phyloP scores from a whole-genome alignment of 2,888 invertebrate genomes.

The Cephus rjabovi region DNA sequence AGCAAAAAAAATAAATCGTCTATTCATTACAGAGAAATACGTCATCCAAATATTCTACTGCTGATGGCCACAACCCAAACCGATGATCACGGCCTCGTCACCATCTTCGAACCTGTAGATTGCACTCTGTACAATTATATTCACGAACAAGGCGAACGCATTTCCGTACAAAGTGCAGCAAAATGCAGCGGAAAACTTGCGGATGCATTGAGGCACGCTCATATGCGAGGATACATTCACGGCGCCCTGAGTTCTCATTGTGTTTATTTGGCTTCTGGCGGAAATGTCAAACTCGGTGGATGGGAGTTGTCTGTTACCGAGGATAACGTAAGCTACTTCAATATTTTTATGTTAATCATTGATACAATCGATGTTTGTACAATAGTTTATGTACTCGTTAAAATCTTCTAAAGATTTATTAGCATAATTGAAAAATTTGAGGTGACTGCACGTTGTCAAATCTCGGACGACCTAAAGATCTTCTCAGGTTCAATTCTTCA shows the following conservation, averaged over 20 bases:
- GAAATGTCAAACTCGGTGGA: slow-evolving; percentile 53
- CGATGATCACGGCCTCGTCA: slow-evolving; percentile 47
- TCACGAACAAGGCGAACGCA: slow-evolving; percentile 53
- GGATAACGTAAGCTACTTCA: slow-evolving; percentile 34
- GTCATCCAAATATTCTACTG: slow-evolving; percentile 52
- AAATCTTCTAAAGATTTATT: no score
- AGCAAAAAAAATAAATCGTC: slow-evolving; percentile 4
- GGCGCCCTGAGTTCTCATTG: slow-evolving; percentile 55
- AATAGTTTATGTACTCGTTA: no score
- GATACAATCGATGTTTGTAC: background rate
- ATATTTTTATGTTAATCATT: background rate
- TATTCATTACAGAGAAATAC: slow-evolving; percentile 44
- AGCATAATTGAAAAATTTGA: no score
- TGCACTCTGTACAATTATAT: slow-evolving; percentile 55
- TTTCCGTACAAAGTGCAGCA: slow-evolving; percentile 49
- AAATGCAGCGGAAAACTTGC: slow-evolving; percentile 51
- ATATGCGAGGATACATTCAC: slow-evolving; percentile 55
- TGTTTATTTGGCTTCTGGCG: slow-evolving; percentile 49
- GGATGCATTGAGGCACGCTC: slow-evolving; percentile 50
- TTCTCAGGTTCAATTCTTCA: background rate
- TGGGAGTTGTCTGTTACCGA: slow-evolving; percentile 52
- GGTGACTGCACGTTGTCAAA: no score
- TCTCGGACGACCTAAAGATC: no score
- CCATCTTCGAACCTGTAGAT: slow-evolving; percentile 54
- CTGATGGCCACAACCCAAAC: slow-evolving; percentile 54